Evolutionary conservation across 1,140 invertebrate species (phyloP).

Genomic region (Mizuhopecten yessoensis): DNA sequence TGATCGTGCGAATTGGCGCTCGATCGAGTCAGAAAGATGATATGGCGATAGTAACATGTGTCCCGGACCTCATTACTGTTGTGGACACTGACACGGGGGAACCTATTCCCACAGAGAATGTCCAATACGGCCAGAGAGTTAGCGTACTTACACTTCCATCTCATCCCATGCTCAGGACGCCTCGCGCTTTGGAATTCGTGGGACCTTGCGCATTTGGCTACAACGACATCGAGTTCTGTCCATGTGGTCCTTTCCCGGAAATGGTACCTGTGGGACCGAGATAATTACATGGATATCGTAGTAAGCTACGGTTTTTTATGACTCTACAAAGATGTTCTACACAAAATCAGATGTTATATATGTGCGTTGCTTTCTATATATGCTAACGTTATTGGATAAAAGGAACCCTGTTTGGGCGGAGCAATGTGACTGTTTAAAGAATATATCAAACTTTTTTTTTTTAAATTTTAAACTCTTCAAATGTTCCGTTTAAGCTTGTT

Average conservation of each 20-base stretch:
- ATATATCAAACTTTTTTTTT: too few species aligned
- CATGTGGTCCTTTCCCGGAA: neutral
- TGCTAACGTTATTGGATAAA: too few species aligned
- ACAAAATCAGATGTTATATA: too few species aligned
- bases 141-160: slow-evolving; percentile 73
- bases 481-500: too few species aligned
- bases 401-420: too few species aligned
- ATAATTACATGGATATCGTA: neutral
- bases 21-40: neutral
- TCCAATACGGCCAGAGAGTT: slow-evolving; percentile 76
- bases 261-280: neutral
- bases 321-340: too few species aligned
- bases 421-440: too few species aligned
- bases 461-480: too few species aligned
- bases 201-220: slow-evolving; percentile 79
- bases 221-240: slow-evolving; percentile 49
- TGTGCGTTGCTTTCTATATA: too few species aligned
- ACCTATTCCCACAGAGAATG: slow-evolving; percentile 76
- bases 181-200: slow-evolving; percentile 72
- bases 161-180: slow-evolving; percentile 64
- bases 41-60: slow-evolving; percentile 65
- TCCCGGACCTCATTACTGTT: slow-evolving; percentile 78
- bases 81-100: slow-evolving; percentile 77
- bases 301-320: too few species aligned
- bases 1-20: slow-evolving; percentile 65